These are phyloP conservation scores for Psilopsiagon aurifrons DNA, from an alignment of 2,113 vertebrate species.

Conservation along the genomic window DNA sequence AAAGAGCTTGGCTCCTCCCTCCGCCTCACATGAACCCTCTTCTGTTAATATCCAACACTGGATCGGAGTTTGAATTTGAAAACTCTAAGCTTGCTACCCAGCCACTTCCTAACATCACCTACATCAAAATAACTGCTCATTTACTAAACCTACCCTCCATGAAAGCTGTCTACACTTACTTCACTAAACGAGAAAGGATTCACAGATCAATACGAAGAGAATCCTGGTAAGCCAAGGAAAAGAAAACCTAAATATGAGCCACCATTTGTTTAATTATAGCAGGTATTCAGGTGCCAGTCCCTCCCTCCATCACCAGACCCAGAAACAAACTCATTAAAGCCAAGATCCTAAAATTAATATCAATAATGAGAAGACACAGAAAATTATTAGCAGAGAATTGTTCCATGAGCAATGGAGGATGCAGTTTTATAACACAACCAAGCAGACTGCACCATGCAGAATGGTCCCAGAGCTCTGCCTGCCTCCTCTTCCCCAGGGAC, in stretches of 20 bases:
- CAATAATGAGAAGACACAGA: not conserved
- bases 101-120: not conserved
- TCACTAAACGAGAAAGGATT: not conserved
- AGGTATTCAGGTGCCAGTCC: not conserved
- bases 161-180: not conserved
- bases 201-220: not conserved
- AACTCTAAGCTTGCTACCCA: not conserved
- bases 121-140: not conserved
- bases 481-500: not conserved
- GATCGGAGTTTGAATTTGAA: not conserved
- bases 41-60: not conserved
- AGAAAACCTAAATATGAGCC: not conserved
- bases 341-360: not conserved
- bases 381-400: not conserved
- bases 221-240: not conserved
- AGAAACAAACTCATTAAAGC: not conserved
- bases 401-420: not conserved
- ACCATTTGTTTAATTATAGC: not conserved
- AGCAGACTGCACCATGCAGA: not conserved
- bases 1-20: not conserved
- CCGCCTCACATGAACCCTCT: not conserved
- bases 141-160: not conserved
- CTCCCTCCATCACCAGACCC: not conserved
- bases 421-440: not conserved
- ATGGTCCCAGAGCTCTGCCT: not conserved